Evolutionary conservation across 2,113 vertebrate genomes (phyloP).

Genomic region (Eolophus roseicapilla): DNA sequence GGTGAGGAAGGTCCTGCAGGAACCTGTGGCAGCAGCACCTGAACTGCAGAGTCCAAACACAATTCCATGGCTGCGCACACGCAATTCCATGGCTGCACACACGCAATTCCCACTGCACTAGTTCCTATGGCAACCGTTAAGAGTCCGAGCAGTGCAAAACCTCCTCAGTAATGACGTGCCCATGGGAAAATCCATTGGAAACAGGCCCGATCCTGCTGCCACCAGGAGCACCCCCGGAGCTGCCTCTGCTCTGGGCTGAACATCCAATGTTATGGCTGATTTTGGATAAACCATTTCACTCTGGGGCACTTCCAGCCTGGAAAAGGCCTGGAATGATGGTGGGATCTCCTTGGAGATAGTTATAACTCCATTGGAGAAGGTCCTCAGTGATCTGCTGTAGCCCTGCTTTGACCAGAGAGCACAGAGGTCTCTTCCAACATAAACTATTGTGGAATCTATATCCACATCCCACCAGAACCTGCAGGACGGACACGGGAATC

Average conservation of each 20-base stretch:
- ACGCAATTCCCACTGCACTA: background rate
- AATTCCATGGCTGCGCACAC: background rate
- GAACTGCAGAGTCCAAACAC: background rate
- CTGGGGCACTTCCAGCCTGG: background rate
- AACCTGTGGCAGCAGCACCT: background rate
- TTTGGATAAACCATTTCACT: background rate
- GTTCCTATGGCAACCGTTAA: constrained; percentile 47
- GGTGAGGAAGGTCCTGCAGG: background rate
- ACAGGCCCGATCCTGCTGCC: background rate
- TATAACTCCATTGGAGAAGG: background rate
- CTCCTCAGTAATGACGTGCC: background rate
- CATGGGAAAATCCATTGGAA: background rate
- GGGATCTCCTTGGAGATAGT: background rate
- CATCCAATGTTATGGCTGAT: background rate
- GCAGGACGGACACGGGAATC: background rate
- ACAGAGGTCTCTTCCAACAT: background rate
- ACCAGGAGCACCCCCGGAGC: background rate
- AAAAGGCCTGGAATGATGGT: background rate
- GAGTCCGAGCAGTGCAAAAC: background rate
- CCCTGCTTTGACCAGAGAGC: background rate
- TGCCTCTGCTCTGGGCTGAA: background rate
- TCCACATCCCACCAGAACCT: background rate
- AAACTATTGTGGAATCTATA: background rate
- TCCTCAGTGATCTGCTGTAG: background rate
- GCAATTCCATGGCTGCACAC: background rate